A percentile compares a stretch with the other conserved stretches of the same genome.
Evolutionary conservation across 2,113 vertebrate genomes (phyloP).

Genomic region (Fulica atra): DNA sequence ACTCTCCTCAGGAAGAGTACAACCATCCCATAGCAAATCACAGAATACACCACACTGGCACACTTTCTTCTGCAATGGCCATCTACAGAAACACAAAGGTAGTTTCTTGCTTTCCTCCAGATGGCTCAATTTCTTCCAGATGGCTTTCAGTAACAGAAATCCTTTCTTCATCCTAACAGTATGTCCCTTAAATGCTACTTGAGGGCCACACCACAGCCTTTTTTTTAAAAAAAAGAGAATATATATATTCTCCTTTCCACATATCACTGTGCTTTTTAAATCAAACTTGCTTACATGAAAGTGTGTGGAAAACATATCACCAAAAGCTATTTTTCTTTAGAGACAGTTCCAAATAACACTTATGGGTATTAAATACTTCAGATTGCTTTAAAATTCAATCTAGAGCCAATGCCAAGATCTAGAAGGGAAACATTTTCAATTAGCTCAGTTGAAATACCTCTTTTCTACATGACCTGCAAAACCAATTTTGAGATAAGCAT

Average conservation of each 20-base stretch:
- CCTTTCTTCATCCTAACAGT: not conserved
- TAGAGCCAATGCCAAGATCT: not conserved
- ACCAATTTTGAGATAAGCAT: slow-evolving; percentile 46
- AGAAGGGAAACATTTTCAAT: slow-evolving; percentile 18
- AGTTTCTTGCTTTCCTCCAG: not conserved
- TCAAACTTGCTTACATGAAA: not conserved
- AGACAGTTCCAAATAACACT: not conserved
- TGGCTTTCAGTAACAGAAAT: not conserved
- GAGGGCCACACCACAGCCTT: not conserved
- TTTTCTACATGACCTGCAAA: slow-evolving; percentile 23
- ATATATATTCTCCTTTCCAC: not conserved
- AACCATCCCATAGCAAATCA: not conserved
- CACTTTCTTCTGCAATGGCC: not conserved
- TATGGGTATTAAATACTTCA: not conserved
- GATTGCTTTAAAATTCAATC: not conserved
- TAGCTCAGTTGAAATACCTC: not conserved
- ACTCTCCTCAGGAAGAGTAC: not conserved
- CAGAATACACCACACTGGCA: not conserved
- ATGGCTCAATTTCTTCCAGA: not conserved
- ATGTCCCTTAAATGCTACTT: not conserved
- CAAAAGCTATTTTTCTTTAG: not conserved
- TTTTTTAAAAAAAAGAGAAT: not conserved
- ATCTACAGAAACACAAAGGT: not conserved
- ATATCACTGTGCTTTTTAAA: not conserved
- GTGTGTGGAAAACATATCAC: not conserved